Conservation (phyloP, 2,113 vertebrate genomes). For the Scortum barcoo region DNA sequence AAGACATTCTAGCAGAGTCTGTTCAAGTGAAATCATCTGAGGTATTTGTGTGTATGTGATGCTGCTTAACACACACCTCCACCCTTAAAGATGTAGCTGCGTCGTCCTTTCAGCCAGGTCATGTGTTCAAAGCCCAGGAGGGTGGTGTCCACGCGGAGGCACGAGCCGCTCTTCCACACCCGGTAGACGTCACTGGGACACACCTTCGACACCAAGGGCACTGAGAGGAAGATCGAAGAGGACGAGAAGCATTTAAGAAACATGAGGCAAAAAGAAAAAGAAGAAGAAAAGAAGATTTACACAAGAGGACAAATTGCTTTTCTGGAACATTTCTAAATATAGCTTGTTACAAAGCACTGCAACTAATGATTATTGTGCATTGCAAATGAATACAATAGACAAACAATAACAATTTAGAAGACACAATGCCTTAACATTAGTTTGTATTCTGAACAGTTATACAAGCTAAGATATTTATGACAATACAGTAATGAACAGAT, state of each 20-base stretch:
- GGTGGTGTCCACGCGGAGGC: slow-evolving; percentile 93
- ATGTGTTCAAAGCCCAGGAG: slow-evolving; percentile 97
- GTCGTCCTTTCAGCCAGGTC: slow-evolving; percentile 95
- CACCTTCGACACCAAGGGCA: slow-evolving; percentile 95
- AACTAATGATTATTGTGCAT: not conserved
- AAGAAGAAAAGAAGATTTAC: not conserved
- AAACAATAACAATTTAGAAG: not conserved
- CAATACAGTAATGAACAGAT: not conserved
- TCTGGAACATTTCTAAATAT: not conserved
- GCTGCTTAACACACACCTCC: slow-evolving; percentile 84
- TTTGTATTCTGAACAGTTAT: not conserved
- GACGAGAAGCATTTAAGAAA: not conserved
- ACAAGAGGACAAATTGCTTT: not conserved
- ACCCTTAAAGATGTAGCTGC: slow-evolving; percentile 97
- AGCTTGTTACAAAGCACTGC: not conserved
- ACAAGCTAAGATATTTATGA: not conserved
- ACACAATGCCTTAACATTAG: not conserved
- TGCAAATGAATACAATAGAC: not conserved
- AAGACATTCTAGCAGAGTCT: not conserved
- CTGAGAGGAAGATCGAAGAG: slow-evolving; percentile 71
- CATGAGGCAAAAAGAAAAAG: not conserved
- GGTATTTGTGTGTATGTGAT: not conserved
- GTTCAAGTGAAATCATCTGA: not conserved
- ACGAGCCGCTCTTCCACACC: slow-evolving; percentile 95
- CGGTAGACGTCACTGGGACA: slow-evolving; percentile 96